phyloP scores from a whole-genome alignment of 1,140 invertebrate species.

The Eueides isabella region DNA sequence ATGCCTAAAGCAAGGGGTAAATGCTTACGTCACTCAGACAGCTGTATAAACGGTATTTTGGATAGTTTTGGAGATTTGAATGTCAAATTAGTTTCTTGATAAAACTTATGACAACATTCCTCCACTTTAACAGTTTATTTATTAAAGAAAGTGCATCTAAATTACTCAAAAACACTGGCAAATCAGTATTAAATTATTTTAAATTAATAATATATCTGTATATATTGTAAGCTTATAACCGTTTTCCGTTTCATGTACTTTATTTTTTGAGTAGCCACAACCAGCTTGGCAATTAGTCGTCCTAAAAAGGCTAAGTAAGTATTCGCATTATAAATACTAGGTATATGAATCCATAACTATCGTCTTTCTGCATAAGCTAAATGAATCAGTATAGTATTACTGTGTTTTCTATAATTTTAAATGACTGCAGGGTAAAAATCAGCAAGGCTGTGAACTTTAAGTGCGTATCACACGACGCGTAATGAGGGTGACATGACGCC shows the following conservation, averaged over 20 bases:
- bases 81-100: background rate
- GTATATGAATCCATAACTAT: background rate
- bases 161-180: too few relatives aligned
- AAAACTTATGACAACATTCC: background rate
- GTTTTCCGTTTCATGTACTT: too few relatives aligned
- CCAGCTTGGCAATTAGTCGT: background rate
- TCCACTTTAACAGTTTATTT: background rate
- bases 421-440: conserved; percentile 19
- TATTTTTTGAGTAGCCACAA: too few relatives aligned
- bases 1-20: conserved; percentile 5
- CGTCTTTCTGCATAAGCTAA: background rate
- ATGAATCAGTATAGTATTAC: background rate
- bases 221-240: too few relatives aligned
- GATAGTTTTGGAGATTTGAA: background rate
- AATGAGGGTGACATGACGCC: conserved; percentile 38
- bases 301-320: background rate
- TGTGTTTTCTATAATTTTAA: conserved; percentile 6
- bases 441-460: conserved; percentile 25
- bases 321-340: background rate
- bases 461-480: conserved; percentile 36
- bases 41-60: background rate
- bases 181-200: too few relatives aligned
- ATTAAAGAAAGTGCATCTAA: too few relatives aligned
- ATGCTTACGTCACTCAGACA: background rate
- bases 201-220: too few relatives aligned